phyloP scores from a whole-genome alignment of 2,888 invertebrate species.

The Caenorhabditis doughertyi region DNA sequence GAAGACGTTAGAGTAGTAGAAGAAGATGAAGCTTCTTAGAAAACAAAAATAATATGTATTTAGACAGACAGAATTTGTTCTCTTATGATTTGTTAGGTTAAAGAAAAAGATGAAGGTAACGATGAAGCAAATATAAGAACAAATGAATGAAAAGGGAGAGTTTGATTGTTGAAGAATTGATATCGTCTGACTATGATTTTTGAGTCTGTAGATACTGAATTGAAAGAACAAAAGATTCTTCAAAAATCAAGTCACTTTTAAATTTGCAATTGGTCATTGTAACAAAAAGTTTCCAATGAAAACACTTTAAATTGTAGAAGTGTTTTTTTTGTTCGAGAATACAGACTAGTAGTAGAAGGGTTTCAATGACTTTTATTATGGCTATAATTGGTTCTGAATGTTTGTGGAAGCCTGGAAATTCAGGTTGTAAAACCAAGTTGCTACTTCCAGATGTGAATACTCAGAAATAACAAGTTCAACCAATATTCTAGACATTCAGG shows the following conservation, averaged over 20 bases:
- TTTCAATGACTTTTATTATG: not conserved
- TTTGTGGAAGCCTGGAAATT: not conserved
- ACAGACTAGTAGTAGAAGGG: not conserved
- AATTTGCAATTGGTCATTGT: not conserved
- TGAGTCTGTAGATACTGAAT: constrained; percentile 1
- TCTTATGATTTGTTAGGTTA: constrained; percentile 33
- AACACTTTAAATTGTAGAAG: constrained; percentile 8
- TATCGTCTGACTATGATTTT: constrained; percentile 1
- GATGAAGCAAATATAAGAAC: constrained; percentile 7
- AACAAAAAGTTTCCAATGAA: constrained; percentile 3
- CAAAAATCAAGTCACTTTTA: not conserved
- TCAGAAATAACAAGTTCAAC: too few species aligned
- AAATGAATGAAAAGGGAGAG: constrained; percentile 10
- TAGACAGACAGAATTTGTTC: constrained; percentile 43
- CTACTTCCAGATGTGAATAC: too few species aligned
- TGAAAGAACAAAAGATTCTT: not conserved
- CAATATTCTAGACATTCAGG: too few species aligned
- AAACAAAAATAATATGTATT: not conserved
- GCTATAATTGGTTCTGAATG: constrained; percentile 7
- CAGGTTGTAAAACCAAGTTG: not conserved
- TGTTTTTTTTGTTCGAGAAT: constrained; percentile 8
- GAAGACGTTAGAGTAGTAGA: not conserved
- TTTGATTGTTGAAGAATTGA: constrained; percentile 42
- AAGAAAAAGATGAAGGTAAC: constrained; percentile 22
- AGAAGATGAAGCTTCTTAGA: constrained; percentile 6